Evolutionary conservation across 2,113 vertebrate genomes (phyloP), one percentile per base, ranked within the genome.

Genomic region (Numenius arquata): DNA sequence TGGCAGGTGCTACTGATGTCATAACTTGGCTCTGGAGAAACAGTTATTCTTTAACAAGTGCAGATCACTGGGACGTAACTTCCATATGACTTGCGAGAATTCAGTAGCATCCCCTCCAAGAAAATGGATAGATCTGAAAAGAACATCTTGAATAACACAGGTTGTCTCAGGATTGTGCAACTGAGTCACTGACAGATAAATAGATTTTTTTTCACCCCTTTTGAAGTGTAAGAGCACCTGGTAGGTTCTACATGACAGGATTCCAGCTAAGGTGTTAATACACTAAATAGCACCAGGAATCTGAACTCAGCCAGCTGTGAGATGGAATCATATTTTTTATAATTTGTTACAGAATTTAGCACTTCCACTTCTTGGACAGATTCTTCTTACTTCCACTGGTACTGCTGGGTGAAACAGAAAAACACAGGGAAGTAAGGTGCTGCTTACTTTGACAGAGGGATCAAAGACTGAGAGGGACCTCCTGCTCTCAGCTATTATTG

Each of bases 1-100:
- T 97, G 94, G 87, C 91, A 92, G 88, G 80, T 96, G 93, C 62
- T 17, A 17, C 85, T 96, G 90, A 94, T 96, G 93, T 97, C 95
- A 95, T 90, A 83, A 86, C 40, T 96, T 96, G 97, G 97, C 95
- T 94, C 76, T 83, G 50, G 72, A 74, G 70, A 87, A 95, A 72
- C 32, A 36, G 89, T 88, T 96, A 74, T 95, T 97, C 92, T 96
- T 94, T 95, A 82, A 95, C 94, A 94, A 97, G 76, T 78, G 88
- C 52, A 81, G 53, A 75, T 97, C 83, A 53, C 83, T 90, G 93
- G 43, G 95, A 91, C 75, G 76, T 74, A 89, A 72, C 52, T 90
- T 86, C 66, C 66, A n/a, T 63, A 67, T 43, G 73, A 91, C 94
- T 94, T 92, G 56, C 22, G 74, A 84, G 88, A 94, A 90, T 82